Base-by-base conservation (phyloP, 2,113 vertebrate species). In the Taurulus bubalis region DNA sequence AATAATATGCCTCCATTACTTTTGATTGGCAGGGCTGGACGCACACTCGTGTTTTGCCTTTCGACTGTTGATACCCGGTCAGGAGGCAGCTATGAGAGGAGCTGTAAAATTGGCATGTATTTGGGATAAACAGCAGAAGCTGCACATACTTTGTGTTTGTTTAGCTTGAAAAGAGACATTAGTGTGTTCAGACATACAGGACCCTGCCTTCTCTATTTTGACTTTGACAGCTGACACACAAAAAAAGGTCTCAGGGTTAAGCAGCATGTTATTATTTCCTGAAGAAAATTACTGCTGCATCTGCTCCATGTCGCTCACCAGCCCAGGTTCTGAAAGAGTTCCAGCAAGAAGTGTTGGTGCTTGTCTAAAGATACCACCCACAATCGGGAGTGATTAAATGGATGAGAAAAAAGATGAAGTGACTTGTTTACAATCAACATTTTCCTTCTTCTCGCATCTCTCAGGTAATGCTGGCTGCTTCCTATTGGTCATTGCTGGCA, bases 401-500 rank as follows among this genome's bases (percentile, higher is more conserved):
- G 34, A 6, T 34, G 34, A 34, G 34, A 34, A 34, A 6, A 34
- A 34, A 32, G 4, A 32, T 3, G 30, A 32, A 34, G 6, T 34
- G 34, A 34, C 4, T 34, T 24, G 1, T 40, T 16, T 5, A 56
- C 15, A 28, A 2, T 71, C 0, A 59, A 28, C 6, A 22, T 42
- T 59, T 14, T 55, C 22, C 6, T 7, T 77, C n/a, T 67, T 40
- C 26, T 14, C 40, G n/a, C 69, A 0, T 30, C 8, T 69, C 66
- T 69, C 90, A 99, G 98, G 98, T 99, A 45, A 99, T 99, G 98
- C 64, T 99, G 86, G 98, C 97, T 0, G 98, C 97, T 1, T 99
- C 98, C 77, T 99, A 98, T 69, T 99, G 98, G 98, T 99, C 98
- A 0, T 87, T 99, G 24, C 94, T 99, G 87, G 97, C 98, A 4